Evolutionary conservation across 2,797 vertebrate genomes (phyloP), one percentile per base, ranked within the genome.

Genomic region (Enteromius viviparus): DNA sequence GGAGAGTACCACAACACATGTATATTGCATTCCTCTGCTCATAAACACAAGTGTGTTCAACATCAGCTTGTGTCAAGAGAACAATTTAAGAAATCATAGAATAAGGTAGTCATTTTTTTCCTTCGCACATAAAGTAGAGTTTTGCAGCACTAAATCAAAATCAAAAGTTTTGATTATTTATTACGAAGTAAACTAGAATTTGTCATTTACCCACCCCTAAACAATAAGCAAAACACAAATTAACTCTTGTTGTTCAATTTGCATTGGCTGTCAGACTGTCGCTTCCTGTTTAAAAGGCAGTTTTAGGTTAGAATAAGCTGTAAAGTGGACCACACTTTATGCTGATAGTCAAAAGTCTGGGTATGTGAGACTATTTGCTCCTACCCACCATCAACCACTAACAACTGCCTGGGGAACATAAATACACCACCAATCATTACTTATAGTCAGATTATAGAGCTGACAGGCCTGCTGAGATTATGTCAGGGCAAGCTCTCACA

Each of bases 381-480:
- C 37, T 72, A 88, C 85, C 89, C 81, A 86, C 84, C n/a, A 60
- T 80, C 87, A 88, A 89, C 40, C 77, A 85, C 78, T 82, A 71
- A 71, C 88, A 85, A 74, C 90, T 89, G 91, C 91, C 69, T 84
- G 64, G 83, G 91, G 88, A 91, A 93, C 93, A 92, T 91, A 93
- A 92, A 94, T 92, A 92, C 88, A 93, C 87, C 85, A 85, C 88
- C 86, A 89, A 78, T 81, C 47, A 60, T 93, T 92, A 93, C 82
- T 89, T 89, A 89, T 92, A 91, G 89, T 85, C 88, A 89, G 89
- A 88, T 93, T 93, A 93, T 91, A 47, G 77, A 91, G 91, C 90
- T 91, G 90, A 89, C 88, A 82, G 85, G 42, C 65, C 86, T 85
- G 87, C 80, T 68, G 53, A 78, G 84, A 91, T 92, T 87, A 91